Base-by-base conservation (phyloP, 2,888 invertebrate species). In the Alsophila aescularia region DNA sequence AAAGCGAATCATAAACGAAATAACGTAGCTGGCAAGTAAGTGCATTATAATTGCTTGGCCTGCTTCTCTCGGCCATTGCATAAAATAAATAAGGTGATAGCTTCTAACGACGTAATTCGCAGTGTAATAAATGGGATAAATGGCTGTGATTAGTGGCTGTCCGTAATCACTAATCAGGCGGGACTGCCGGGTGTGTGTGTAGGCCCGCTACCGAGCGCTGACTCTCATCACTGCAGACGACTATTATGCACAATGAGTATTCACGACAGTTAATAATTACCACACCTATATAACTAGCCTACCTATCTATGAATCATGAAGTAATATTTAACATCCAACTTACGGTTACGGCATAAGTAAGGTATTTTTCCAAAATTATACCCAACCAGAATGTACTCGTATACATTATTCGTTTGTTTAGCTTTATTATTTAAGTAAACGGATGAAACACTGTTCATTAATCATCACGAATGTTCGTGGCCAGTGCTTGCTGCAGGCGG, bases 351-450 rank as follows among this genome's bases (percentile, higher is more conserved):
- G n/a, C n/a, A n/a, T n/a, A n/a, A n/a, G n/a, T n/a, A n/a, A n/a
- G n/a, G n/a, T n/a, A n/a, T n/a, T 24, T 24, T 24, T 8, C 24
- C 8, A 24, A 5, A 24, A 24, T 1, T 5, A 24, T 24, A 24
- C 7, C 24, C 24, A 1, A 24, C 24, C 24, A 5, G 2, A 24
- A 6, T 7, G 9, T n/a, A 29, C 12, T 18, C 6, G n/a, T 12
- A 2, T 27, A 10, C 9, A 27, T 13, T 2, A 14, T 27, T 10
- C 18, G 42, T 48, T 44, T 39, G 16, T 35, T 34, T 39, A 59
- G 42, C 54, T 58, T 58, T 51, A 80, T 84, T 84, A 84, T 82
- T 83, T 79, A 77, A 75, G 77, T 84, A 84, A 87, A 83, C 81
- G 77, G 72, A 70, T 75, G 74, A 81, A 81, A 78, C 69, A 67